Percentiles rank a stretch among this genome's conserved stretches.
Conservation (phyloP, 2,797 vertebrate genomes). For the Miichthys miiuy region DNA sequence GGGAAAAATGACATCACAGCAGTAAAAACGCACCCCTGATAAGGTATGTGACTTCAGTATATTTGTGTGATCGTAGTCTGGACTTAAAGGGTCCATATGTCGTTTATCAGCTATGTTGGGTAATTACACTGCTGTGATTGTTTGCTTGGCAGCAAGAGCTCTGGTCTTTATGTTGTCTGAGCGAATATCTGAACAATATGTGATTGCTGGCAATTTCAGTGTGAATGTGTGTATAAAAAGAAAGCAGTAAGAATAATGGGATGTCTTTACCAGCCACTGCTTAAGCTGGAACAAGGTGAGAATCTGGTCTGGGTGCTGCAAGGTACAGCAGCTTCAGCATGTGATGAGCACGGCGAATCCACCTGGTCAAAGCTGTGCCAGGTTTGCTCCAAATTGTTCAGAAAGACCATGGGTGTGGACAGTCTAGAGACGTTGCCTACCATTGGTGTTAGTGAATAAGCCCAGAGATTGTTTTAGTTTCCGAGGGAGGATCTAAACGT, state of each 20-base stretch:
- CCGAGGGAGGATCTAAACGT: constrained; percentile 54
- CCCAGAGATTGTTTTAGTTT: constrained; percentile 67
- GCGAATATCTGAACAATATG: constrained; percentile 73
- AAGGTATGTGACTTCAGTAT: constrained; percentile 53
- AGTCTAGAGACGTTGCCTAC: constrained; percentile 33
- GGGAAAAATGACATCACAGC: constrained; percentile 74
- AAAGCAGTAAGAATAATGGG: constrained; percentile 39
- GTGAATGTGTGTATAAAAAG: constrained; percentile 29
- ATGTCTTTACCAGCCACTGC: constrained; percentile 56
- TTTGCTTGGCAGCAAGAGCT: constrained; percentile 67
- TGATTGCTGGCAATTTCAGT: constrained; percentile 67
- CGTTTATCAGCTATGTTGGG: constrained; percentile 68
- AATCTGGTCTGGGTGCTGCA: constrained; percentile 17
- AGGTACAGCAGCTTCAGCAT: constrained; percentile 8
- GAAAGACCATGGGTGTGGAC: constrained; percentile 41
- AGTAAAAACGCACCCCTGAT: constrained; percentile 67
- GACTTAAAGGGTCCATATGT: constrained; percentile 60
- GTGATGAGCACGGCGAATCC: constrained; percentile 29
- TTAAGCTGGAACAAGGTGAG: constrained; percentile 61
- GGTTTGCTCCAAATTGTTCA: constrained; percentile 33
- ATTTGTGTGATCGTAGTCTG: constrained; percentile 58
- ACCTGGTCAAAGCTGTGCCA: constrained; percentile 18
- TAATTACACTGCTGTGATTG: constrained; percentile 70
- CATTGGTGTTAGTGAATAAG: constrained; percentile 46
- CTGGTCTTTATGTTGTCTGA: constrained; percentile 63